Evolutionary conservation across 2,888 invertebrate species (phyloP).

Genomic region (Dugesia japonica): DNA sequence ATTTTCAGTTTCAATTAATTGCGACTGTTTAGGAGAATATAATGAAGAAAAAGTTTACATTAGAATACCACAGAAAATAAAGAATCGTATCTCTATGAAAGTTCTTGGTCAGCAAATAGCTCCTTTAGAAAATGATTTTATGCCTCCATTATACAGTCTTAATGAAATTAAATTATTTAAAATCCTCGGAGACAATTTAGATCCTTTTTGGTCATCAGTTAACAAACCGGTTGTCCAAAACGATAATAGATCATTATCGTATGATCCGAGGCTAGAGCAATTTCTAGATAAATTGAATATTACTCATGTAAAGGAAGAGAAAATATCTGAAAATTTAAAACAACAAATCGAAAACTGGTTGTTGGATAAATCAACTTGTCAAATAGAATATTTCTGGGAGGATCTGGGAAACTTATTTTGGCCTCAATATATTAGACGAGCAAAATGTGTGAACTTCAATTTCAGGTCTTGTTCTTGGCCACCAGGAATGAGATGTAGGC

Average conservation of each 20-base stretch:
- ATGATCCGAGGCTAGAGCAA: slow-evolving; percentile 29
- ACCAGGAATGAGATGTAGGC: slow-evolving; percentile 44
- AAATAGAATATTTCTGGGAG: slow-evolving; percentile 41
- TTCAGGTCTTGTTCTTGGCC: slow-evolving; percentile 44
- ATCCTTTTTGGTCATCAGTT: slow-evolving; percentile 38
- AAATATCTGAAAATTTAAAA: background rate
- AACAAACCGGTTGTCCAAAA: slow-evolving; percentile 35
- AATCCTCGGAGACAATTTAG: slow-evolving; percentile 37
- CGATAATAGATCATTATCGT: background rate
- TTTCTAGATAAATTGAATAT: slow-evolving; percentile 36
- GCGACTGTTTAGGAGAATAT: too few relatives aligned
- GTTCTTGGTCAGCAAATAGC: slow-evolving; percentile 26
- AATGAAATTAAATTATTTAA: slow-evolving; percentile 35
- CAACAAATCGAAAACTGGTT: slow-evolving; percentile 40
- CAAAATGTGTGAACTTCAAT: slow-evolving; percentile 38
- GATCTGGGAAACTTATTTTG: slow-evolving; percentile 43
- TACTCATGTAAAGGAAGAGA: slow-evolving; percentile 31
- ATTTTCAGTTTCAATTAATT: too few relatives aligned
- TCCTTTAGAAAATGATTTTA: slow-evolving; percentile 8
- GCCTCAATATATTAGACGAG: slow-evolving; percentile 44
- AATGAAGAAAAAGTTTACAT: too few relatives aligned
- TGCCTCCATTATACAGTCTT: background rate
- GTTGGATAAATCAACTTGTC: slow-evolving; percentile 39
- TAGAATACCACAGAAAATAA: too few relatives aligned
- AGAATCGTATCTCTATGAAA: background rate